Conservation (phyloP, 2,113 vertebrate species). For the Pedionomus torquatus region DNA sequence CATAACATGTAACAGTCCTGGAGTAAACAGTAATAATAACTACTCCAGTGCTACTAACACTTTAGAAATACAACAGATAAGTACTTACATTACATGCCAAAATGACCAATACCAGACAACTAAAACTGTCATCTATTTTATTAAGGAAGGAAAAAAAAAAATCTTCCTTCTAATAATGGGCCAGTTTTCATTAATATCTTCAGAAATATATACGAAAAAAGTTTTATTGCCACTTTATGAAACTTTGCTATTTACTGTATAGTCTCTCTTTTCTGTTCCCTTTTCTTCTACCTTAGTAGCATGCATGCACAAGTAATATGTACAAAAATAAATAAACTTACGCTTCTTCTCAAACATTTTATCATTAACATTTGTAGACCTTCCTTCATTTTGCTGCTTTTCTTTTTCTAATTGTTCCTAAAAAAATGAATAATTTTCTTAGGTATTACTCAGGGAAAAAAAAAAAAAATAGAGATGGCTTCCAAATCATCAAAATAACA, state of each 20-base stretch:
- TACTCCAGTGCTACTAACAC: neutral
- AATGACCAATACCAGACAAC: neutral
- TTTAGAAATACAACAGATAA: neutral
- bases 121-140: neutral
- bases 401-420: constrained; percentile 87
- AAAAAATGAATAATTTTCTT: constrained; percentile 14
- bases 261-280: neutral
- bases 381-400: constrained; percentile 82
- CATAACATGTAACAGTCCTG: neutral
- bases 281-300: neutral
- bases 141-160: neutral
- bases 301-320: neutral
- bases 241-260: neutral
- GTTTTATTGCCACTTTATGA: neutral
- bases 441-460: neutral
- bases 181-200: neutral
- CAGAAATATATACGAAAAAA: neutral
- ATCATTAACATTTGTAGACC: constrained; percentile 71
- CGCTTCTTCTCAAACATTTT: constrained; percentile 86
- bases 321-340: constrained; percentile 68
- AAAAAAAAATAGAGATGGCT: neutral
- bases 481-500: neutral
- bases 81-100: neutral
- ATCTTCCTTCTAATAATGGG: neutral
- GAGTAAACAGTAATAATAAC: neutral